phyloP scores from a whole-genome alignment of 2,888 invertebrate species.

The Zaprionus lineosus region DNA sequence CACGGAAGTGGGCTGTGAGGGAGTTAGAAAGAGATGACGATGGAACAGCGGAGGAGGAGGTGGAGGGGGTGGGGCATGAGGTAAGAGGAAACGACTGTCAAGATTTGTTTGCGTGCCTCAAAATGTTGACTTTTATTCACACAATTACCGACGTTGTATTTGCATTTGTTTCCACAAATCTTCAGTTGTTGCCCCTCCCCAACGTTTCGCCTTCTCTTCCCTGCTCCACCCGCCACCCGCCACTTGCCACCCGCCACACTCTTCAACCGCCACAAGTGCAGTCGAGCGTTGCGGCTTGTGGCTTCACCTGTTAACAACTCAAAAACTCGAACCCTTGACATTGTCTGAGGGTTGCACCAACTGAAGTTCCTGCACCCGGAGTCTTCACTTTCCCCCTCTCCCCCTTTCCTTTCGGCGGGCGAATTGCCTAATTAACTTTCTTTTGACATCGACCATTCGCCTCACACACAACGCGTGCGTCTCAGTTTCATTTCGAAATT shows the following conservation, averaged over 20 bases:
- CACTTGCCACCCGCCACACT: background rate
- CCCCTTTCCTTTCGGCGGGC: background rate
- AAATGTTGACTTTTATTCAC: slow-evolving; percentile 74
- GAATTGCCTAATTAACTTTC: slow-evolving; percentile 61
- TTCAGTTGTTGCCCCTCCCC: too few relatives aligned
- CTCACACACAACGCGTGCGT: slow-evolving; percentile 14
- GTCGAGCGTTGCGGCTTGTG: slow-evolving; percentile 24
- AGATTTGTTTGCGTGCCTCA: slow-evolving; percentile 69
- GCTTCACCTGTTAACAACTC: slow-evolving; percentile 60
- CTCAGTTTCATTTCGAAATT: slow-evolving; percentile 60
- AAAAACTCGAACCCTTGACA: slow-evolving; percentile 47
- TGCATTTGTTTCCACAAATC: slow-evolving; percentile 43
- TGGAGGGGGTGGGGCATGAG: too few relatives aligned
- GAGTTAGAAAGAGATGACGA: background rate
- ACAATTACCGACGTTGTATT: slow-evolving; percentile 65
- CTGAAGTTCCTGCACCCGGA: too few relatives aligned
- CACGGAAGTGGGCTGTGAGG: slow-evolving; percentile 36
- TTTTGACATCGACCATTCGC: slow-evolving; percentile 49
- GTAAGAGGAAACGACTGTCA: slow-evolving; percentile 21
- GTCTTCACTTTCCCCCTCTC: too few relatives aligned
- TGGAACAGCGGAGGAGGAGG: too few relatives aligned
- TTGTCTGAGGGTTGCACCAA: slow-evolving; percentile 18
- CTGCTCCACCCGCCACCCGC: background rate
- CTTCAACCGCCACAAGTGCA: slow-evolving; percentile 4
- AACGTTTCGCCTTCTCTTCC: slow-evolving; percentile 12